Evolutionary conservation across 2,797 vertebrate genomes (phyloP).

Genomic region (Selene dorsalis): DNA sequence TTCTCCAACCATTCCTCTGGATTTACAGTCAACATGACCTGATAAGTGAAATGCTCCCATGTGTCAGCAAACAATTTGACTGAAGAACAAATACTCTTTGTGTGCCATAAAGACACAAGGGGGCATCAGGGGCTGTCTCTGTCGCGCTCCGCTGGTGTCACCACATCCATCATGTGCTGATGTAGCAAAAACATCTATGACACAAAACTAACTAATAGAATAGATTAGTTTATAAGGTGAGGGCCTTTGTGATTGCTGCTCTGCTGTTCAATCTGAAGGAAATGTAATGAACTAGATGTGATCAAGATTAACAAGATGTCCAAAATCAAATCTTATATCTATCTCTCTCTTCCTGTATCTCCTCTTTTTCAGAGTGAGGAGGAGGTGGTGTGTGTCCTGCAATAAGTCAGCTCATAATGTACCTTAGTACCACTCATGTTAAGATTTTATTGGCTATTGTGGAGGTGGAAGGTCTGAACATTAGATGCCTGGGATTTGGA

Average conservation of each 20-base stretch:
- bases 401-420: constrained; percentile 10
- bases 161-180: not conserved
- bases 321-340: constrained; percentile 1
- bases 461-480: constrained; percentile 22
- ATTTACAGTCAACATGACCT: constrained; percentile 81
- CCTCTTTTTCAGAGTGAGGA: constrained; percentile 16
- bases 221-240: not conserved
- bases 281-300: constrained; percentile 9
- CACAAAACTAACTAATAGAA: not conserved
- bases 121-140: constrained; percentile 43
- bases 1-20: constrained; percentile 28
- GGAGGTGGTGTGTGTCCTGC: constrained; percentile 13
- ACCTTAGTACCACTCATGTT: constrained; percentile 1
- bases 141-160: constrained; percentile 14
- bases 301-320: constrained; percentile 18
- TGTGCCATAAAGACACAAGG: constrained; percentile 25
- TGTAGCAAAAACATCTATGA: not conserved
- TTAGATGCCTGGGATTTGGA: not conserved
- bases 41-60: constrained; percentile 48
- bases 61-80: constrained; percentile 70
- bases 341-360: not conserved
- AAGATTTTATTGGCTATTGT: constrained; percentile 11
- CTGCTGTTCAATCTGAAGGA: constrained; percentile 3
- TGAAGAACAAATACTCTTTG: constrained; percentile 43
- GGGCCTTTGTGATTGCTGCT: not conserved